A percentile compares a stretch with the other conserved stretches of the same genome.
Conservation (phyloP, 2,888 invertebrate species). For the Clanis bilineata region DNA sequence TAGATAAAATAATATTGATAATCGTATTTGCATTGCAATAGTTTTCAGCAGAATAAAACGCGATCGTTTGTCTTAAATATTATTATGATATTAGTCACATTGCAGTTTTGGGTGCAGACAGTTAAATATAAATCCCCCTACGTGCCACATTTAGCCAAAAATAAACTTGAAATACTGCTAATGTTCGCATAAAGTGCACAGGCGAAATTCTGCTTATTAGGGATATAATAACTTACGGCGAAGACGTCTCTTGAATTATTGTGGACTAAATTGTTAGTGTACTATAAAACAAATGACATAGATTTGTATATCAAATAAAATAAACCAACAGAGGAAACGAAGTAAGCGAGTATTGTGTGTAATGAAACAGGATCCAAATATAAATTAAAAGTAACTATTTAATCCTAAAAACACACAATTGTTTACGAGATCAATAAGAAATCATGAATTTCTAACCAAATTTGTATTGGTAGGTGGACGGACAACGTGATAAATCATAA, state of each 20-base stretch:
- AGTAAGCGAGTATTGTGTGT: too few species aligned
- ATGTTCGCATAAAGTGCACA: conserved; percentile 7
- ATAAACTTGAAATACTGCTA: conserved; percentile 12
- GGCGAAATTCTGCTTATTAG: conserved; percentile 8
- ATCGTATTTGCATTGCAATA: neutral
- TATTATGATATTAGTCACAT: conserved; percentile 9
- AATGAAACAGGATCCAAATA: too few species aligned
- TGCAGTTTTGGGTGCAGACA: conserved; percentile 10
- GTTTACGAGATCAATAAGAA: too few species aligned
- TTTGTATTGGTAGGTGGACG: too few species aligned
- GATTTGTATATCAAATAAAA: too few species aligned
- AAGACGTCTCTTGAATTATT: neutral
- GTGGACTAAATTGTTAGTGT: neutral
- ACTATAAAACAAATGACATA: too few species aligned
- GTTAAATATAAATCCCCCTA: conserved; percentile 14
- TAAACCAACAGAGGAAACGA: too few species aligned
- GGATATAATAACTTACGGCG: neutral
- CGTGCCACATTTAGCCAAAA: conserved; percentile 12
- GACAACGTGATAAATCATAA: too few species aligned
- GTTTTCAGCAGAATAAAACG: neutral
- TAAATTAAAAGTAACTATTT: too few species aligned
- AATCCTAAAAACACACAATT: too few species aligned
- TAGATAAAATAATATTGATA: neutral
- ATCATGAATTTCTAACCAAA: too few species aligned
- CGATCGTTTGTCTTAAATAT: neutral